Evolutionary conservation across 2,113 vertebrate genomes (phyloP), one percentile per base, ranked within the genome.

Genomic region (Cricetomys ansorgei): DNA sequence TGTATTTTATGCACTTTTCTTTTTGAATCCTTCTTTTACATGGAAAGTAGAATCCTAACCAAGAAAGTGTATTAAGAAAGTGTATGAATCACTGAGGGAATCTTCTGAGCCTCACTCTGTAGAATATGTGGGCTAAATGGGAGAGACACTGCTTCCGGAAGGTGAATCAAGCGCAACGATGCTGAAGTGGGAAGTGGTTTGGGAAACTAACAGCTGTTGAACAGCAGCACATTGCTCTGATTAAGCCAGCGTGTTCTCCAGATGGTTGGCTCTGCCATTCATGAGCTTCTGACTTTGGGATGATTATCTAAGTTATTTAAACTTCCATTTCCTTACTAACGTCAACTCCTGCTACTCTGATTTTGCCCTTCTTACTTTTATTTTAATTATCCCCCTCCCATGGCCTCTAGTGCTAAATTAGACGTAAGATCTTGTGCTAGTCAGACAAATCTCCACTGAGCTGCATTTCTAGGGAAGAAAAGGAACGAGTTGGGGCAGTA

Each of bases 1-100:
- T 84, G 15, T 72, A 87, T 87, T 94, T 97, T 87, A 37, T 86
- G 25, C n/a, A n/a, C 1, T 62, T 90, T 94, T 76, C 73, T 76
- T 67, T n/a, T 91, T 31, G 48, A 27, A 55, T 84, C 2, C 19
- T 23, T 84, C 53, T 75, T 96, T 87, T 87, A 94, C 55, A 92
- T 15, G 53, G 67, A 92, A 91, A 93, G 31, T 70, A 94, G 88
- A 95, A 91, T 91, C 31, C 72, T 50, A 94, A 90, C 34, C 13
- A 48, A 92, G 72, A 91, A 50, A 43, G 0, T 37, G 7, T 69
- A 37, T 67, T 96, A 76, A 94, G 93, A 83, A 65, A 65, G 55
- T 57, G 9, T 57, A 19, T 94, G 73, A 89, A 79, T 92, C 87
- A 75, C 2, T 29, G 45, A 62, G 88, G 43, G n/a, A 8, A 40